Evolutionary conservation across 2,888 invertebrate genomes (phyloP), one percentile per base, ranked within the genome.

Genomic region (Spodoptera exigua): DNA sequence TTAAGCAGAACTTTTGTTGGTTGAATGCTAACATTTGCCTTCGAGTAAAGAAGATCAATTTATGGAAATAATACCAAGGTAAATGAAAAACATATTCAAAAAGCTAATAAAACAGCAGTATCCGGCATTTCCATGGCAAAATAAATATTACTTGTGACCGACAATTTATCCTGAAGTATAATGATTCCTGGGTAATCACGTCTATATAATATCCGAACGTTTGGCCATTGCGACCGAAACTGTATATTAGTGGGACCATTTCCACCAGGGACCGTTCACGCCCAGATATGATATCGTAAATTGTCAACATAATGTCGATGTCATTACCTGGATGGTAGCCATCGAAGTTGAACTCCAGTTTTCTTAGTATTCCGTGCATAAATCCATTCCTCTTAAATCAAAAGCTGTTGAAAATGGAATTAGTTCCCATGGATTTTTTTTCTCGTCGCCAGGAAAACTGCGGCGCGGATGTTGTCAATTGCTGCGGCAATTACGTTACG

Each of bases 391-490:
- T 13, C 21, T 37, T 37, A 21, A 47, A 67, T 40, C n/a, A 16
- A 12, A 44, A 39, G 35, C 32, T 40, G 16, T n/a, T 32, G 37
- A 21, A 16, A 56, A 56, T 44, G 12, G 0, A 47, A 51, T 46
- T 14, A 14, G 37, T 5, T 48, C 1, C 4, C 18, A 34, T 45
- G 21, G 41, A 49, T 57, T 56, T 61, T 54, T 54, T 70, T 47
- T 47, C 47, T 39, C 46, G 13, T 17, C 16, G 17, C 36, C 16
- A 40, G 34, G 10, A 32, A 58, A 46, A 39, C 41, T 49, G 34
- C 37, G 34, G 11, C 41, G 16, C 57, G 53, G 64, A 63, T 49
- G 49, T 63, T 39, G 36, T 46, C 64, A 63, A 63, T 70, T 70
- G 46, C 18, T 49, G 10, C 18, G 16, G 32, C 54, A 40, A 55